Base-by-base conservation (phyloP, 1,140 invertebrate genomes). In the Hirudo medicinalis region DNA sequence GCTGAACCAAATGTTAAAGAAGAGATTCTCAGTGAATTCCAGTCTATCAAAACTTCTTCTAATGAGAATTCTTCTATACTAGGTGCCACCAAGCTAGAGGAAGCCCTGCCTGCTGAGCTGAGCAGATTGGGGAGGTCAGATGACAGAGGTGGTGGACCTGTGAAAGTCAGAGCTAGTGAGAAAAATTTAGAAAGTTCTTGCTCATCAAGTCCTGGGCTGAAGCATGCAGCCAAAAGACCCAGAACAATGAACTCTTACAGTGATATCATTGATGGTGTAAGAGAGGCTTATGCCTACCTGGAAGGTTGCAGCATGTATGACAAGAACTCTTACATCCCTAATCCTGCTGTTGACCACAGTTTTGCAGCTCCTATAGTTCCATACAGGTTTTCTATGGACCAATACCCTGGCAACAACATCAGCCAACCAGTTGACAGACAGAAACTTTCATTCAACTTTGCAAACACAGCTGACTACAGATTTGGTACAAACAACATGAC, bases 221-320 rank as follows among this genome's bases (percentile, higher is more conserved):
- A 63, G 19, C 73, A 74, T 57, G 73, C 68, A 20, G 73, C 73
- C 32, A 74, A 74, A 60, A 55, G 66, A 27, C 40, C 55, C 22
- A 54, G 70, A 27, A 71, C 68, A 11, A 74, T 74, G 43, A 73
- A 55, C 43, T 54, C 29, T 40, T 70, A 27, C 63, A 74, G 60
- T 32, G 73, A 74, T 13, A 66, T 74, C 11, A 25, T 74, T 15
- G 73, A 74, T 36, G 73, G 71, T 32, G 67, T 74, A 25, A n/a
- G 73, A 19, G 70, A 74, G 40, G 22, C 19, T 49, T 74, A 74
- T 54, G 55, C 70, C 3, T 74, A 49, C 53, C 36, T 55, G 20
- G 54, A 74, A 32, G 70, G 60, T 9, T 68, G 54, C 19, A 40
- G 70, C 60, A 27, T 71, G 17, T 73, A 70, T 13, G 43, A 13